phyloP scores from a whole-genome alignment of 1,140 invertebrate genomes.

The Habropoda laboriosa region DNA sequence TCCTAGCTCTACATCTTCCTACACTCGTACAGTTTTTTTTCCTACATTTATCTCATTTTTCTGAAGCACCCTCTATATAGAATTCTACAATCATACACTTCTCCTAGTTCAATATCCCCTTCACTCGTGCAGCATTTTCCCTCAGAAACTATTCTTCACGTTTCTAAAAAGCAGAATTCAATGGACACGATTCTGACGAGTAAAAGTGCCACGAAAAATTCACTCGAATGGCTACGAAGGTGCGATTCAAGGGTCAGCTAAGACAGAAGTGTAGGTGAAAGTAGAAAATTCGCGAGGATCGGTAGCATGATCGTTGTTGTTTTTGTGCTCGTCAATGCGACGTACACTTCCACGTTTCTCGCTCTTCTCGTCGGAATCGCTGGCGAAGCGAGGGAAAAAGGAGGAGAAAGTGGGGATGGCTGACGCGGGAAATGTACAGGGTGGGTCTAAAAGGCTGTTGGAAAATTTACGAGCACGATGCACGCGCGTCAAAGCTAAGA shows the following conservation, averaged over 20 bases:
- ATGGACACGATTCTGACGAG: too few species aligned
- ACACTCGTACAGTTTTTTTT: too few species aligned
- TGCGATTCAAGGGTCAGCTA: too few species aligned
- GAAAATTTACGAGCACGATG: neutral
- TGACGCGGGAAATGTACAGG: neutral
- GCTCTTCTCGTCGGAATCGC: constrained; percentile 14
- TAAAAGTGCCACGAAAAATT: too few species aligned
- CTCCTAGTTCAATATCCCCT: neutral
- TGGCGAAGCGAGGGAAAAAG: constrained; percentile 4
- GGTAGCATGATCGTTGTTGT: neutral
- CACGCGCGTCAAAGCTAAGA: constrained; percentile 6
- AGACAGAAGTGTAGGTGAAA: too few species aligned
- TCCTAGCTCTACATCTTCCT: too few species aligned
- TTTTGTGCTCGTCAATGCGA: neutral
- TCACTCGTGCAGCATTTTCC: too few species aligned
- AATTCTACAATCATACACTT: too few species aligned
- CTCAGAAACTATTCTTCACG: too few species aligned
- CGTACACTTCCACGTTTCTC: neutral
- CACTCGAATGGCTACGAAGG: too few species aligned
- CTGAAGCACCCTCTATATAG: too few species aligned
- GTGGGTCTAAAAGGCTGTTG: constrained; percentile 3
- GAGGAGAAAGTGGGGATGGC: neutral
- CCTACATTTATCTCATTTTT: too few species aligned
- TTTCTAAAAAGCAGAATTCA: neutral
- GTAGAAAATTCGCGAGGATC: neutral